Evolutionary conservation across 1,140 invertebrate genomes (phyloP).

Genomic region (Drosophila tsacasi): DNA sequence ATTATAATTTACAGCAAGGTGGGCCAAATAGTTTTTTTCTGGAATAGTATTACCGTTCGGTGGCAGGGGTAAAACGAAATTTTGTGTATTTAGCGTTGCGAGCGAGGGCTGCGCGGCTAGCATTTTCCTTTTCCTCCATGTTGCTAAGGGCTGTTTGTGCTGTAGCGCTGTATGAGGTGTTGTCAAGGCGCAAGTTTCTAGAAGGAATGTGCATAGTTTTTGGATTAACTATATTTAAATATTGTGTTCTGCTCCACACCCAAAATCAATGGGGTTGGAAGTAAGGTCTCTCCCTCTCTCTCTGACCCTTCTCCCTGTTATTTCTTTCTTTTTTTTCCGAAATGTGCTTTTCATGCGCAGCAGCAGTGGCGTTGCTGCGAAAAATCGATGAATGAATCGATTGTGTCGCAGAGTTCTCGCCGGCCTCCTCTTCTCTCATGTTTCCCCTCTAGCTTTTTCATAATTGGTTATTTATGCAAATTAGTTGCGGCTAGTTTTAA

Average conservation of each 20-base stretch:
- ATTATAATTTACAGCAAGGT: conserved; percentile 61
- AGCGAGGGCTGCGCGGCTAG: conserved; percentile 66
- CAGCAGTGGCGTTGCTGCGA: conserved; percentile 70
- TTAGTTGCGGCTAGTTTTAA: conserved; percentile 40
- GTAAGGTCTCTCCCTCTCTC: conserved; percentile 9
- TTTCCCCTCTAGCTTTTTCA: conserved; percentile 9
- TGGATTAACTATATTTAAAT: conserved; percentile 67
- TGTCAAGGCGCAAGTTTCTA: conserved; percentile 60
- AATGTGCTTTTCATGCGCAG: conserved; percentile 80
- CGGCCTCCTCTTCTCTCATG: conserved; percentile 6
- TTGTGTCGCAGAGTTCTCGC: conserved; percentile 59
- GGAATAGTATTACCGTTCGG: conserved; percentile 12
- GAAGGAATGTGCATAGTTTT: conserved; percentile 52
- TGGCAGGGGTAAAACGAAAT: conserved; percentile 58
- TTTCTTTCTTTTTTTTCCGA: conserved; percentile 31
- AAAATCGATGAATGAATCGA: conserved; percentile 85
- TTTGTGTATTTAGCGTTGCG: conserved; percentile 75
- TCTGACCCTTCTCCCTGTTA: conserved; percentile 3
- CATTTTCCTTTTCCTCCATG: conserved; percentile 39
- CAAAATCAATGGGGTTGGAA: conserved; percentile 44
- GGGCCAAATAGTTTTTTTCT: conserved; percentile 32
- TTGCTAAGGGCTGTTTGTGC: conserved; percentile 80
- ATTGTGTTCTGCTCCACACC: conserved; percentile 28
- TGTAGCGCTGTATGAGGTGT: conserved; percentile 42
- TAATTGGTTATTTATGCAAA: conserved; percentile 56